Conservation (phyloP, 2,113 vertebrate genomes). For the Indicator indicator region DNA sequence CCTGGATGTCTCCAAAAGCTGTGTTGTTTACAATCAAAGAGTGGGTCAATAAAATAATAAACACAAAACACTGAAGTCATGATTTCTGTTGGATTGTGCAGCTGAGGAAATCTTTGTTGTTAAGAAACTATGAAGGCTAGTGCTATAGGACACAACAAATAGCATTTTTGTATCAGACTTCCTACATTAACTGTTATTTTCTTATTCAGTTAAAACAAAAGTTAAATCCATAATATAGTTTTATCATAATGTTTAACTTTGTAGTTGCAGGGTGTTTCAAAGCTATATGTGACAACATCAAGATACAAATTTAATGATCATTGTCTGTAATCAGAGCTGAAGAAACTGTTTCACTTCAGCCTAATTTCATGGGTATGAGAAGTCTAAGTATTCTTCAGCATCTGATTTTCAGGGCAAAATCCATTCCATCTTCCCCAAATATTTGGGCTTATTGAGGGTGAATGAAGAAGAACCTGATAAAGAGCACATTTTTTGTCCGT, state of each 20-base stretch:
- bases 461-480: not conserved
- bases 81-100: conserved; percentile 49
- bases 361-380: not conserved
- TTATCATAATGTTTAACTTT: not conserved
- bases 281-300: not conserved
- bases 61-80: conserved; percentile 33
- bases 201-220: not conserved
- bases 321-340: not conserved
- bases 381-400: not conserved
- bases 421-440: not conserved
- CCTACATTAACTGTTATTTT: not conserved
- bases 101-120: conserved; percentile 46
- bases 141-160: not conserved
- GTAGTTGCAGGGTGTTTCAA: not conserved
- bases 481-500: not conserved
- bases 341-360: not conserved
- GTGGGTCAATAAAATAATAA: conserved; percentile 63
- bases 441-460: not conserved
- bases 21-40: conserved; percentile 48
- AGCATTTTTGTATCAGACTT: not conserved
- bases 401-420: not conserved
- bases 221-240: not conserved
- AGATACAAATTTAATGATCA: not conserved
- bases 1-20: conserved; percentile 2
- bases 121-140: not conserved